phyloP scores from a whole-genome alignment of 2,888 invertebrate genomes.

The Nomada hirtipes region DNA sequence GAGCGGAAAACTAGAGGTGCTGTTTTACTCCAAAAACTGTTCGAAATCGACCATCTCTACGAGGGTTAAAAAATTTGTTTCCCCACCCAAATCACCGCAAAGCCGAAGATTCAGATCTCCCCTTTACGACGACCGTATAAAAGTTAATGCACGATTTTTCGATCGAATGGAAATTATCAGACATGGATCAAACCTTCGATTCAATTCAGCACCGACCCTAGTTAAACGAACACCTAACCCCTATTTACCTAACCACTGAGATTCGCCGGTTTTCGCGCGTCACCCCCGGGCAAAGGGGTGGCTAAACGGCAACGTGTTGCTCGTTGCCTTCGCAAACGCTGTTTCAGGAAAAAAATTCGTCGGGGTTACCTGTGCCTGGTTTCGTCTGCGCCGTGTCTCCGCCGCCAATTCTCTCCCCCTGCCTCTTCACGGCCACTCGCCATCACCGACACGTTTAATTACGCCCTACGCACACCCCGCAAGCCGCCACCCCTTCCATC shows the following conservation, averaged over 20 bases:
- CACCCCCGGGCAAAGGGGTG: slow-evolving; percentile 14
- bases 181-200: background rate
- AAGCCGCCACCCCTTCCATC: slow-evolving; percentile 31
- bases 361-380: slow-evolving; percentile 30
- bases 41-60: too few relatives aligned
- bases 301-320: slow-evolving; percentile 68
- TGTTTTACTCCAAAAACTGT: too few relatives aligned
- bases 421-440: slow-evolving; percentile 40
- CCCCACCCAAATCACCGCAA: too few relatives aligned
- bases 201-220: slow-evolving; percentile 36
- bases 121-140: background rate
- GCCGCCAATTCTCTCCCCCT: slow-evolving; percentile 9
- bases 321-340: slow-evolving; percentile 42
- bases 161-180: background rate
- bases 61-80: too few relatives aligned
- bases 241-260: slow-evolving; percentile 43
- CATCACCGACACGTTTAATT: slow-evolving; percentile 70
- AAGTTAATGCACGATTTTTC: too few relatives aligned
- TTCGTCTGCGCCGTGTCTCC: slow-evolving; percentile 27
- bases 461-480: slow-evolving; percentile 38
- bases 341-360: slow-evolving; percentile 68
- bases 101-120: too few relatives aligned
- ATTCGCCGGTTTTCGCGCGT: slow-evolving; percentile 52
- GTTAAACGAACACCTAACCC: slow-evolving; percentile 12
- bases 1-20: too few relatives aligned